Base-by-base conservation (phyloP, 2,797 vertebrate species). In the Melanotaenia nigrans region DNA sequence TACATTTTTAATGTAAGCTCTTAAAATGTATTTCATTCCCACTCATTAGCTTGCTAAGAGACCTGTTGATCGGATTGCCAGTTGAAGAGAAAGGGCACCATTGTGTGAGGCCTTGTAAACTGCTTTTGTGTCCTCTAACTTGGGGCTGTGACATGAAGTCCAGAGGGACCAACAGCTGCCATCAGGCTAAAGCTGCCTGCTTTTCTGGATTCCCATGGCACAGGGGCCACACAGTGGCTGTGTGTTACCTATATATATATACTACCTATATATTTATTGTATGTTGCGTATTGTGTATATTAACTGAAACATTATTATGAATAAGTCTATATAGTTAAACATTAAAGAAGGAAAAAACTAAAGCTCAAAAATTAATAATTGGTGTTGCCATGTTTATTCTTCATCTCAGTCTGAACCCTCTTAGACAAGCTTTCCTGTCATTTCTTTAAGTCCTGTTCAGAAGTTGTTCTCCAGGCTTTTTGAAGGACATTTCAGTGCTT, bases 81-180 rank as follows among this genome's bases (percentile, higher is more conserved):
- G 80, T 75, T 3, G 12, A 36, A 45, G 64, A 79, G 73, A 91
- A 85, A 79, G 74, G 59, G 71, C 75, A 63, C 72, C 71, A 67
- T 87, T 90, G 85, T 89, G 73, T 47, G 45, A 68, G 68, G 45
- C 61, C 67, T 56, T 65, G 79, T 79, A 80, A 78, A 80, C 16
- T 65, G 58, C 53, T 77, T 57, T 49, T 20, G 61, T 3, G 40
- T 70, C 65, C 78, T 77, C 56, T 71, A 75, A 83, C 71, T 79
- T 73, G 73, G 78, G 71, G 53, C 61, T 76, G 47, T 85, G 85
- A 85, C 80, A 85, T 73, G 36, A 30, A 30, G 28, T 30, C 28
- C 28, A 30, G 28, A 30, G 28, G 28, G 28, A 30, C 28, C 28
- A 4, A 73, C 87, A 85, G 86, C 89, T 91, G 91, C 77, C 81